Conservation (phyloP, 2,888 invertebrate genomes). For the Parasteatoda lunata region DNA sequence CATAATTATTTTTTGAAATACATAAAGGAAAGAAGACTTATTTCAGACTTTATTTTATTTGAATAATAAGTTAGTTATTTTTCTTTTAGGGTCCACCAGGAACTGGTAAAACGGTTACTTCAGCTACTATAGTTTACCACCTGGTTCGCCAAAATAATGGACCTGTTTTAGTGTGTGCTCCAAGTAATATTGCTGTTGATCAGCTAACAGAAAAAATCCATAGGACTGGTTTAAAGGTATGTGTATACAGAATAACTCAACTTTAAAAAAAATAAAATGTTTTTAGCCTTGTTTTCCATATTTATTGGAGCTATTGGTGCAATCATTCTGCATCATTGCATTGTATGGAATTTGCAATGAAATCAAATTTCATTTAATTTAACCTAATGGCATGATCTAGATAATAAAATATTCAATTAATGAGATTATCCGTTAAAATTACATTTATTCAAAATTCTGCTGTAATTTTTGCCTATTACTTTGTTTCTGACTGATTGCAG, state of each 20-base stretch:
- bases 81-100: constrained; percentile 85
- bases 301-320: not conserved
- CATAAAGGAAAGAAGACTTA: too few relatives aligned
- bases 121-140: constrained; percentile 99
- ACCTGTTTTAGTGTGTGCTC: constrained; percentile 95
- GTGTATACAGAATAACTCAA: too few relatives aligned
- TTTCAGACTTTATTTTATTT: not conserved
- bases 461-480: too few relatives aligned
- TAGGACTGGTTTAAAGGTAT: constrained; percentile 90
- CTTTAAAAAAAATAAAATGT: not conserved
- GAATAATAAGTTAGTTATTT: not conserved
- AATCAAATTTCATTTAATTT: too few relatives aligned
- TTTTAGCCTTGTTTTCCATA: not conserved
- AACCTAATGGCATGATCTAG: too few relatives aligned
- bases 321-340: too few relatives aligned
- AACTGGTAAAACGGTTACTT: constrained; percentile 99
- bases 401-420: too few relatives aligned
- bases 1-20: too few relatives aligned
- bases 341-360: too few relatives aligned
- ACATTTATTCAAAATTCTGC: too few relatives aligned
- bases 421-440: too few relatives aligned
- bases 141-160: constrained; percentile 94
- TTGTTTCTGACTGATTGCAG: too few relatives aligned
- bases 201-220: constrained; percentile 99
- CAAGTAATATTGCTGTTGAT: constrained; percentile 99